Conservation (phyloP, 2,797 vertebrate species). For the Rousettus madagascariensis region DNA sequence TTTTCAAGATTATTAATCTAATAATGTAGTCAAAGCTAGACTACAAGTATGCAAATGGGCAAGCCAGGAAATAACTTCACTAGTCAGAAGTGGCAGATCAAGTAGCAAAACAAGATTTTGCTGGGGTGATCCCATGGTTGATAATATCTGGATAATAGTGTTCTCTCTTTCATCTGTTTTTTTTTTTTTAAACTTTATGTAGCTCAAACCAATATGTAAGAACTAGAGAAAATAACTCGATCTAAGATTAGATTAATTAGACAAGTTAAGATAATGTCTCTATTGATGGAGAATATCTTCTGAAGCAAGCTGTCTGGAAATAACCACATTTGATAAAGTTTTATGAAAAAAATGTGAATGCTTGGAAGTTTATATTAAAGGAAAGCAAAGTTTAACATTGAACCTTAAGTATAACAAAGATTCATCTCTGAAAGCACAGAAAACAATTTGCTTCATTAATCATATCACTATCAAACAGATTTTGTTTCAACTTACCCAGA, state of each 20-base stretch:
- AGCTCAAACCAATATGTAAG: neutral
- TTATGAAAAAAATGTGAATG: neutral
- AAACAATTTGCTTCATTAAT: neutral
- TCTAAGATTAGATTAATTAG: neutral
- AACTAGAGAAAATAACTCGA: neutral
- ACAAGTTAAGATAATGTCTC: neutral
- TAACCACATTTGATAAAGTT: neutral
- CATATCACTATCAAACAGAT: neutral
- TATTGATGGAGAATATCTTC: neutral
- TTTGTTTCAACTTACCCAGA: neutral
- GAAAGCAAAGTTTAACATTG: neutral
- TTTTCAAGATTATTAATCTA: neutral
- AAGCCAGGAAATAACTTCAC: neutral
- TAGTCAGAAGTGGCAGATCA: neutral
- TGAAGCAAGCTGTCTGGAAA: neutral
- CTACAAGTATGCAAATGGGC: neutral
- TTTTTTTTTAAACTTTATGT: neutral
- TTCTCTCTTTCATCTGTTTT: neutral
- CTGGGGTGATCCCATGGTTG: neutral
- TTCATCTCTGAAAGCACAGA: neutral
- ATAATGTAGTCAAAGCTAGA: neutral
- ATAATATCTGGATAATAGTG: neutral
- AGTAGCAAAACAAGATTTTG: neutral
- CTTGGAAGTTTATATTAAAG: neutral
- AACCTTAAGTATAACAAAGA: neutral